These are phyloP conservation scores for Sebastes diploproa DNA, from an alignment of 2,797 vertebrate genomes.

Conservation along the genomic window DNA sequence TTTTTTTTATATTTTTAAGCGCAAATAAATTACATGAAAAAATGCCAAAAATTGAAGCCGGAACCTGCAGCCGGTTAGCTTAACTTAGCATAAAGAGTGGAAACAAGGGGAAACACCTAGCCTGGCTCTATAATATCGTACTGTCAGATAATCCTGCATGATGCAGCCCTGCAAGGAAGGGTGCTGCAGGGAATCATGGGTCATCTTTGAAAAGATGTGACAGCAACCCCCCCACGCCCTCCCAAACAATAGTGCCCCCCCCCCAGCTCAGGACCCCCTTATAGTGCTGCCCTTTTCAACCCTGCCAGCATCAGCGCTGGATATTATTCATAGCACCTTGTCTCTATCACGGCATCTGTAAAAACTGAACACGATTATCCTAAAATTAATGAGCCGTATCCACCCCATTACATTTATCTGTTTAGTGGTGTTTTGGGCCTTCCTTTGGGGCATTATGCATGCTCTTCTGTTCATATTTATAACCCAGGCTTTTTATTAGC, in stretches of 20 bases:
- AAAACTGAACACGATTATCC: constrained; percentile 75
- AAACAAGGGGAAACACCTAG: no score
- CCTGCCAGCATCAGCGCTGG: constrained; percentile 38
- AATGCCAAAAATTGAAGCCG: background rate
- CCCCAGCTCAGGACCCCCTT: constrained; percentile 38
- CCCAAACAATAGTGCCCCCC: constrained; percentile 53
- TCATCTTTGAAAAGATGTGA: constrained; percentile 59
- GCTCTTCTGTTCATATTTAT: constrained; percentile 80
- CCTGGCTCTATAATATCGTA: background rate
- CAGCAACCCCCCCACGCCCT: background rate
- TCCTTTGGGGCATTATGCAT: constrained; percentile 76
- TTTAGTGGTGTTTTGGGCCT: constrained; percentile 78
- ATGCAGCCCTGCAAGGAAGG: constrained; percentile 9
- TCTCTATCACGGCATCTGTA: constrained; percentile 73
- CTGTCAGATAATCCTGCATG: background rate
- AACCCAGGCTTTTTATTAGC: constrained; percentile 80
- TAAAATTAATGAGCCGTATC: constrained; percentile 79
- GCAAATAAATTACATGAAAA: background rate
- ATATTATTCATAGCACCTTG: constrained; percentile 75
- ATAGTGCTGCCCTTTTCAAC: constrained; percentile 58
- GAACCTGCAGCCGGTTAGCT: background rate
- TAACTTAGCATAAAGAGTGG: no score
- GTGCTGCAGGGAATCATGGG: constrained; percentile 50
- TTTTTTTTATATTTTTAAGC: no score
- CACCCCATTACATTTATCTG: constrained; percentile 75